Percentiles rank a stretch among this genome's conserved stretches.
phyloP scores from a whole-genome alignment of 2,888 invertebrate genomes.

The Catocala nupta region DNA sequence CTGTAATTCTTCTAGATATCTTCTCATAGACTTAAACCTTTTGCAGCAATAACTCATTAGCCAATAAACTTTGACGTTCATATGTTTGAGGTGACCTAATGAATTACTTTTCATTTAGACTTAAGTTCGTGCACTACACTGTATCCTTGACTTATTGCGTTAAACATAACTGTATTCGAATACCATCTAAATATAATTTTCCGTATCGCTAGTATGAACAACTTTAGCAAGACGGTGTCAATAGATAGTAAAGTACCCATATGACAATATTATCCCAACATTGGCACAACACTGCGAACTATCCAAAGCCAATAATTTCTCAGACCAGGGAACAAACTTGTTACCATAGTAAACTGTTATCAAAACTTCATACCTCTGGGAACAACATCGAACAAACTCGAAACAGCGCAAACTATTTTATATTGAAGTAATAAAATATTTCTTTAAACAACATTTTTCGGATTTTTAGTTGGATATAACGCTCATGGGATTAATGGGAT shows the following conservation, averaged over 20 bases:
- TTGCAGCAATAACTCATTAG: too few relatives aligned
- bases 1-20: too few relatives aligned
- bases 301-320: slow-evolving; percentile 38
- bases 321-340: slow-evolving; percentile 40
- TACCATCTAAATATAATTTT: too few relatives aligned
- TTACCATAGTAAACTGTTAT: slow-evolving; percentile 49
- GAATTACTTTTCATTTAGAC: too few relatives aligned
- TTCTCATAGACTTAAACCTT: too few relatives aligned
- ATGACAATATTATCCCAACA: slow-evolving; percentile 17
- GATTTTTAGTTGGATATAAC: slow-evolving; percentile 26
- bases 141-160: too few relatives aligned
- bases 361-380: slow-evolving; percentile 53
- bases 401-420: slow-evolving; percentile 39
- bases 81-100: too few relatives aligned
- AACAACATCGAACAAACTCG: slow-evolving; percentile 37
- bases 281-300: slow-evolving; percentile 21
- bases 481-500: slow-evolving; percentile 30
- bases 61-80: too few relatives aligned
- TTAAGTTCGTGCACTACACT: too few relatives aligned
- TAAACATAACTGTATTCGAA: too few relatives aligned
- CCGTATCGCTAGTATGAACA: too few relatives aligned
- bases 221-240: too few relatives aligned
- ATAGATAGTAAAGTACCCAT: not conserved
- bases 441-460: slow-evolving; percentile 40
- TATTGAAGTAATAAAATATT: slow-evolving; percentile 52